Base-by-base conservation (phyloP, 2,888 invertebrate genomes). In the Oligia latruncula region DNA sequence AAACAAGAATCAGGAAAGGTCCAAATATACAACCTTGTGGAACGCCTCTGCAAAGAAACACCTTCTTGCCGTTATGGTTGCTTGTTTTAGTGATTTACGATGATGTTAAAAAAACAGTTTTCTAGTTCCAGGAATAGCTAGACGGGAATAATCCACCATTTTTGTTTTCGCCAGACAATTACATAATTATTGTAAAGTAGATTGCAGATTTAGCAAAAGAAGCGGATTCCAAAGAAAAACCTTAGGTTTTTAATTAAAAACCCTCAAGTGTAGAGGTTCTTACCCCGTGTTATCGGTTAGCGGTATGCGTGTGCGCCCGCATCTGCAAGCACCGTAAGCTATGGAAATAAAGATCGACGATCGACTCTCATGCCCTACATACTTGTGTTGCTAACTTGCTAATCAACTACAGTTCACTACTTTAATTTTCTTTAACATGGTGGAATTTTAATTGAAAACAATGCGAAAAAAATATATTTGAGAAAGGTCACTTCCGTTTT, bases 271-370 rank as follows among this genome's bases (percentile, higher is more conserved):
- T 71, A 83, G 71, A 90, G 93, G 92, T 92, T 92, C 92, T 93
- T 93, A 92, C 89, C 91, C 89, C 82, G 78, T 15, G 86, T 90
- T 91, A 92, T 92, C 93, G 81, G 78, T 80, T 91, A 92, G 90
- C 93, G 93, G 93, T 90, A 89, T 90, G 89, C 86, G 88, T 77
- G 49, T 66, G 60, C 90, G 79, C 94, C 94, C 94, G 94, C 94
- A 94, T 94, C 76, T 46, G 65, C 49, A 71, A 81, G 78, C 86
- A 90, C 88, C 90, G 91, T 89, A 90, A 89, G 83, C 84, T 83
- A 90, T 89, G 82, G 83, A 89, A 89, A 92, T 90, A 90, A 91
- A 93, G 92, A 91, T 91, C 90, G 78, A 81, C 90, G 84, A 88
- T 86, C 88, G 86, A 74, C 85, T 87, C 82, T 86, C 77, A 58